Evolutionary conservation across 2,888 invertebrate species (phyloP), one percentile per base, ranked within the genome.

Genomic region (Dolichopus griseipennis): DNA sequence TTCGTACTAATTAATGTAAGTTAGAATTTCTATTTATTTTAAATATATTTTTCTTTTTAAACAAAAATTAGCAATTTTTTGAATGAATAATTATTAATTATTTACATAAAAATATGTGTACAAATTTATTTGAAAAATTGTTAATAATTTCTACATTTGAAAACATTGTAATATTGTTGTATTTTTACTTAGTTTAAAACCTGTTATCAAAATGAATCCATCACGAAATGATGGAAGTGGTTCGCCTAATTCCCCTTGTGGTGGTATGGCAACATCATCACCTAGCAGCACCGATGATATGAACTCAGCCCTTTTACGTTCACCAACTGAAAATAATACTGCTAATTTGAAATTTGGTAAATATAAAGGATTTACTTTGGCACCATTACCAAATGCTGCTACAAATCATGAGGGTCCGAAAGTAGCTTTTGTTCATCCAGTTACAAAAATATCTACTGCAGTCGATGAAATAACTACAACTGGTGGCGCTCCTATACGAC

Each of bases 341-440:
- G 83, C 83, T 1, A 83, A 81, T 70, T 88, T 89, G 75, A 88
- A 93, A 81, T 92, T 92, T 78, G 93, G 93, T 1, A 90, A 92
- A 75, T 93, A 92, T 82, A 92, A 91, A 80, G 93, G 93, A 0
- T 94, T 93, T 79, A 89, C 90, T 0, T 84, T 94, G 64, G 79
- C 80, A 18, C 82, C 82, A 1, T 72, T 82, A 37, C 78, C 79
- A 68, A 77, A 77, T 69, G 76, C 76, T 65, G 72, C 75, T 7
- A 75, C 75, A 68, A 77, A 77, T 68, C 76, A 76, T 63, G 78
- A 73, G 66, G 79, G 76, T 4, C 77, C 80, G 21, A 86, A 86
- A 74, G 86, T 86, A 0, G 86, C 86, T 69, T 86, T 85, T 41
- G 81, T 81, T 33, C 80, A 81, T 69, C 81, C 82, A 9, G 80